These are phyloP conservation scores for Phymanthus crucifer DNA, from an alignment of 92 coral and sea anemone species.

Conservation along the genomic window DNA sequence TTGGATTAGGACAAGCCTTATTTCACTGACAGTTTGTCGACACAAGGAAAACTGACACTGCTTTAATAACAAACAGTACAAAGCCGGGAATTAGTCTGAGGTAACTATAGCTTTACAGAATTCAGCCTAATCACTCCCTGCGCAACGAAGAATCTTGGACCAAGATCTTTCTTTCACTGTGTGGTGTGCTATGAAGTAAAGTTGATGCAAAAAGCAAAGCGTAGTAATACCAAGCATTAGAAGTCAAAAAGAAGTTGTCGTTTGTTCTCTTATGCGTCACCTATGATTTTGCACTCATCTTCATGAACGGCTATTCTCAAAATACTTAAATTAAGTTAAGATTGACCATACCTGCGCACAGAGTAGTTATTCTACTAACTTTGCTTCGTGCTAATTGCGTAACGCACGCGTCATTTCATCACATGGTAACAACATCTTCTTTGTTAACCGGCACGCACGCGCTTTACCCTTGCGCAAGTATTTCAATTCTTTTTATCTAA, in stretches of 20 bases:
- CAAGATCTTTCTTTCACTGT: not conserved
- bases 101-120: not conserved
- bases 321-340: no score
- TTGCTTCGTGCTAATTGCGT: not conserved
- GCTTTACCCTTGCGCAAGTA: not conserved
- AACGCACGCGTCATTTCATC: not conserved
- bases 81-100: not conserved
- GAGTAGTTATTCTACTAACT: not conserved
- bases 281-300: no score
- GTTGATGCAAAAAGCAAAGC: not conserved
- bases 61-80: conserved; percentile 11
- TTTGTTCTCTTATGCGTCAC: no score
- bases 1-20: conserved; percentile 12
- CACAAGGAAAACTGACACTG: conserved; percentile 8
- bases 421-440: not conserved
- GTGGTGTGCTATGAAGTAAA: not conserved
- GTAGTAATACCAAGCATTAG: not conserved
- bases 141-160: not conserved
- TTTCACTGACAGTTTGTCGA: conserved; percentile 14
- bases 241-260: no score
- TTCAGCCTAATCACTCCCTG: conserved; percentile 3
- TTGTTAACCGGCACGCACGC: not conserved
- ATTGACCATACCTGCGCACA: no score
- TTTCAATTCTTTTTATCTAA: not conserved
- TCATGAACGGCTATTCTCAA: no score